Evolutionary conservation across 2,797 vertebrate species (phyloP).

Genomic region (Mus minutoides): DNA sequence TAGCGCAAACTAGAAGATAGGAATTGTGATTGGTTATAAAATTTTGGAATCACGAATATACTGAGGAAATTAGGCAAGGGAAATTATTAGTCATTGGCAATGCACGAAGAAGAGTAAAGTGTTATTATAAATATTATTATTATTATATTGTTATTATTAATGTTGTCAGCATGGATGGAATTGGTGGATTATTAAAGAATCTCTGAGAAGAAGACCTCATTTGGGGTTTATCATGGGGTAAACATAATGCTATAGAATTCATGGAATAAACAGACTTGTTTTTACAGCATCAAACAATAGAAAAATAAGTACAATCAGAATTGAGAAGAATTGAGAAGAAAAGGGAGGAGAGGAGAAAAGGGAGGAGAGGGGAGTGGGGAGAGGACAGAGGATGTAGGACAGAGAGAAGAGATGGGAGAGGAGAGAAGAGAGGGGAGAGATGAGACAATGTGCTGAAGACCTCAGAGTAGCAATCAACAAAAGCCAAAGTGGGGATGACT

Average conservation of each 20-base stretch:
- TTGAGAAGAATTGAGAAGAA: neutral
- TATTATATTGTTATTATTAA: neutral
- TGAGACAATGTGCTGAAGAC: neutral
- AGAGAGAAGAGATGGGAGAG: too few relatives aligned
- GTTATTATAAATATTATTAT: too few relatives aligned
- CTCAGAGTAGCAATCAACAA: neutral
- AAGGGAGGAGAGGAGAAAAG: too few relatives aligned
- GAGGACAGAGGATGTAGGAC: too few relatives aligned
- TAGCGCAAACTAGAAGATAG: neutral
- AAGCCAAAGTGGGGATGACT: neutral
- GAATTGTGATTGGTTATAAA: neutral
- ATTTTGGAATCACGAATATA: neutral
- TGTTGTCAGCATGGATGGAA: neutral
- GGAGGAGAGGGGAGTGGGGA: too few relatives aligned
- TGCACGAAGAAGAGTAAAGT: neutral
- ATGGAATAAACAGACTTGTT: neutral
- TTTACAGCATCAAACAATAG: neutral
- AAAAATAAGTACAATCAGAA: slow-evolving; percentile 15
- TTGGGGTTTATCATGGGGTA: neutral
- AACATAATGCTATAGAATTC: neutral
- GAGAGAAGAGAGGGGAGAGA: too few relatives aligned
- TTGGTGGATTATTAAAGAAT: neutral
- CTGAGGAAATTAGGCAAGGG: neutral
- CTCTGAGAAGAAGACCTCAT: neutral
- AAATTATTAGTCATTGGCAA: neutral